Base-by-base conservation (phyloP, 2,797 vertebrate genomes). In the Sebastes steindachneri region DNA sequence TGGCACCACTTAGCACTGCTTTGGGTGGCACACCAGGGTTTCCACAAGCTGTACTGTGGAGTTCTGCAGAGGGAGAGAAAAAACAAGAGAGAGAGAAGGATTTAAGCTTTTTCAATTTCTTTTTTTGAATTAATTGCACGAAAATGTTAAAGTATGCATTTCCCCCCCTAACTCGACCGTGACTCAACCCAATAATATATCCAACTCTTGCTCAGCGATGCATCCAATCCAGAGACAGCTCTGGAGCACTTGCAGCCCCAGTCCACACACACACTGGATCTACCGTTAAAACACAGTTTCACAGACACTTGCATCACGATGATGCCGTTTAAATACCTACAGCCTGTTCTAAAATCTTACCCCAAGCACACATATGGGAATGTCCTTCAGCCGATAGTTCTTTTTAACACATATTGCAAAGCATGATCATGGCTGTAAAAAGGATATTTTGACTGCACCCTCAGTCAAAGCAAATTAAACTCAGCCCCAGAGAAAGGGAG, bases 21-120 rank as follows among this genome's bases (percentile, higher is more conserved):
- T 95, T 95, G 35, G 94, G 91, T 14, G 94, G 94, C 33, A 94
- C 75, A 7, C 94, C 94, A 0, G 94, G 94, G 83, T 94, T 95
- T 63, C 94, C 94, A 83, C 94, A 95, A 5, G 92, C 94, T 17
- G 92, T 73, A 64, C 92, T 94, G 68, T 94, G 93, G 48, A 95
- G 93, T 57, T 94, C 94, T 95, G 88, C 15, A 66, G 66, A 75
- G 2, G 23, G 21, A 17, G 6, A 75, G 21, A 75, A 75, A 21
- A 21, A 59, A 48, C 12, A 8, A 75, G 45, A 35, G 2, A 66
- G 1, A 9, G 25, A 45, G 9, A 54, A 0, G 5, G 12, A n/a
- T 57, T 68, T 4, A 64, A 28, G 9, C 4, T 55, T 55, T 45
- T 79, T 25, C 53, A 51, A 23, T 71, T 69, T 51, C 7, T 12